Conservation (phyloP, 2,888 invertebrate species). For the Ophioninae sp. region DNA sequence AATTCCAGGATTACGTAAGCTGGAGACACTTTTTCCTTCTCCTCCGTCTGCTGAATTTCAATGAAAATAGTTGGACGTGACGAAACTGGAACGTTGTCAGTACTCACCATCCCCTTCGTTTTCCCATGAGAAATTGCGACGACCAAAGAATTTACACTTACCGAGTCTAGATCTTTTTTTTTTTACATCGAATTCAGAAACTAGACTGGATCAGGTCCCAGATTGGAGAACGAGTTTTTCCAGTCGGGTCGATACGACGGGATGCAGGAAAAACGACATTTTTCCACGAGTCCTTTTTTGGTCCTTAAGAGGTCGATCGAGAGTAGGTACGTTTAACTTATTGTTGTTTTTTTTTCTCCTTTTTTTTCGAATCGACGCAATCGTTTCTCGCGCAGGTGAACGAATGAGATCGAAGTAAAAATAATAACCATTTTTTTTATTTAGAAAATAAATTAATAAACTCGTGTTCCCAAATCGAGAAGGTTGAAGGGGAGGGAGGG, state of each 20-base stretch:
- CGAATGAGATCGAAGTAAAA: conserved; percentile 65
- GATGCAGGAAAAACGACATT: conserved; percentile 18
- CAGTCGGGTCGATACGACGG: conserved; percentile 25
- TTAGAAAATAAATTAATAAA: conserved; percentile 78
- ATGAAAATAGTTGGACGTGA: conserved; percentile 11
- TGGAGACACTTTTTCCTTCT: conserved; percentile 11
- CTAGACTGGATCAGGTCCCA: neutral
- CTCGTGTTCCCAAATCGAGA: conserved; percentile 64
- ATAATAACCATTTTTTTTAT: conserved; percentile 76
- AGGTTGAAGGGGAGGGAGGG: neutral
- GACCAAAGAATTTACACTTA: conserved; percentile 1
- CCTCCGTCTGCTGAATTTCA: conserved; percentile 3
- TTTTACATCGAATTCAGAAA: neutral
- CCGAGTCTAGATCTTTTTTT: neutral
- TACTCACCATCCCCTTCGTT: conserved; percentile 2
- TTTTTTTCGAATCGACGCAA: neutral
- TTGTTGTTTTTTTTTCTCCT: conserved; percentile 6
- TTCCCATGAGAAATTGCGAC: conserved; percentile 8
- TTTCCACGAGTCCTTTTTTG: conserved; percentile 27
- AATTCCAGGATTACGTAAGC: conserved; percentile 13
- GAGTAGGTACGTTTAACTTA: neutral
- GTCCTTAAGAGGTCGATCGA: neutral
- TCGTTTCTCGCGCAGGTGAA: neutral
- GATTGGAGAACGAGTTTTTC: conserved; percentile 49
- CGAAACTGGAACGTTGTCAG: conserved; percentile 31